phyloP scores from a whole-genome alignment of 2,797 vertebrate genomes.

The Halcyon badia region DNA sequence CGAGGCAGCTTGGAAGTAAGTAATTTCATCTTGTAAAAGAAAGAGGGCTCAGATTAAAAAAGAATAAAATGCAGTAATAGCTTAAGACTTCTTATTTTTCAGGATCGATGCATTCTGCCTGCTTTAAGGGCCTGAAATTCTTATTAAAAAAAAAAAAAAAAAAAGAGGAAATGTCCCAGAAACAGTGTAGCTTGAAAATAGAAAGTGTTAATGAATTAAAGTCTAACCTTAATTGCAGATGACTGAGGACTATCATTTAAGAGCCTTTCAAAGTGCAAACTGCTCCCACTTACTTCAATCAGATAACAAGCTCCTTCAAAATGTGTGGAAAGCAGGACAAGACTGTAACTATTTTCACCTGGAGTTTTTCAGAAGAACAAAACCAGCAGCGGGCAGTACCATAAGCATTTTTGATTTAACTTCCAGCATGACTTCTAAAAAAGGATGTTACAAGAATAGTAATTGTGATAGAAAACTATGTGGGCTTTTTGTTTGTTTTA shows the following conservation, averaged over 20 bases:
- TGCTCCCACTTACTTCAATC: not conserved
- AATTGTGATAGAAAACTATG: not conserved
- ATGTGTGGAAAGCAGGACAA: not conserved
- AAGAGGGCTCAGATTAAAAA: not conserved
- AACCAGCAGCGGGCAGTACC: not conserved
- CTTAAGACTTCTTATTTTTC: not conserved
- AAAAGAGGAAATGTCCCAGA: not conserved
- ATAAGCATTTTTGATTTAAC: not conserved
- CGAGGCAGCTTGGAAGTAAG: conserved; percentile 95
- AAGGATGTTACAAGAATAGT: not conserved
- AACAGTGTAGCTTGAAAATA: not conserved
- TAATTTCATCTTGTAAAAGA: not conserved
- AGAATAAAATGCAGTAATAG: not conserved
- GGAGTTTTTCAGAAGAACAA: not conserved
- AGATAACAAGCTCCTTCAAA: not conserved
- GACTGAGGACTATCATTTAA: not conserved
- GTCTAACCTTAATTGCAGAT: not conserved
- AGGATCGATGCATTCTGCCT: not conserved
- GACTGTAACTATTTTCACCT: not conserved
- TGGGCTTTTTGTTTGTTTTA: not conserved
- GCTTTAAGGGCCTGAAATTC: not conserved
- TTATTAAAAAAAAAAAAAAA: not conserved
- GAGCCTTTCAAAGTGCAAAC: not conserved
- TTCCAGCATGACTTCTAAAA: not conserved
- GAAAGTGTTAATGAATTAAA: not conserved